A percentile compares a stretch with the other conserved stretches of the same genome.
These are phyloP conservation scores for Drosophila lowei DNA, from an alignment of 1,140 invertebrate genomes.

Conservation along the genomic window DNA sequence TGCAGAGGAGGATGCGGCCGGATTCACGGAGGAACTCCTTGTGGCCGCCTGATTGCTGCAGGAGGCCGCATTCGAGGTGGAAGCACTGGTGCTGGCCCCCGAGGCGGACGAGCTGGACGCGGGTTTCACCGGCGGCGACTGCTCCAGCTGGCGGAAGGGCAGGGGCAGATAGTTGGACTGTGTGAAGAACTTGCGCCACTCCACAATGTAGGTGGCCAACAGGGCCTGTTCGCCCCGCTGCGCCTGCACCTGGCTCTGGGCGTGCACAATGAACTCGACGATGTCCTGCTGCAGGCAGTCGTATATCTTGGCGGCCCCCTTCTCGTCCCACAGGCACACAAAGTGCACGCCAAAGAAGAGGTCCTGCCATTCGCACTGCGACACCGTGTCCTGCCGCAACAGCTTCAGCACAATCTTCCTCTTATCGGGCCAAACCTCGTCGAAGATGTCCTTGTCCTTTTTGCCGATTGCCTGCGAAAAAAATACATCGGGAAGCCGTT, in stretches of 20 bases:
- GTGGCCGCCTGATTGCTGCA: constrained; percentile 44
- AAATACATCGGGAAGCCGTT: background rate
- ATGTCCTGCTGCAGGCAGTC: constrained; percentile 96
- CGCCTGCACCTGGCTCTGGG: constrained; percentile 93
- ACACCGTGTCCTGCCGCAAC: constrained; percentile 95
- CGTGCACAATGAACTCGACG: constrained; percentile 96
- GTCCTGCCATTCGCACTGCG: constrained; percentile 98
- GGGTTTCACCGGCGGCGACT: constrained; percentile 85
- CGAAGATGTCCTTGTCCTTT: constrained; percentile 86
- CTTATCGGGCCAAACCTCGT: constrained; percentile 98
- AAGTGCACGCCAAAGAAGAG: constrained; percentile 97
- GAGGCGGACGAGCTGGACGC: constrained; percentile 53
- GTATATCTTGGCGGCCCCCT: constrained; percentile 93
- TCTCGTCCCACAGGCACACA: constrained; percentile 98
- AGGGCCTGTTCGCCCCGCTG: constrained; percentile 97
- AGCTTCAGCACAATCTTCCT: constrained; percentile 94
- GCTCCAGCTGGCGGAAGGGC: constrained; percentile 96
- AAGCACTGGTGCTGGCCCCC: constrained; percentile 49
- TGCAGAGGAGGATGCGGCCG: too few species aligned
- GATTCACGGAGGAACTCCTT: constrained; percentile 47
- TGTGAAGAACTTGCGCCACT: constrained; percentile 99
- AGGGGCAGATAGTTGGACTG: constrained; percentile 98
- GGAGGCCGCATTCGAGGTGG: constrained; percentile 54
- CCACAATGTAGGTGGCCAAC: constrained; percentile 96
- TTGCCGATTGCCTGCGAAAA: constrained; percentile 70